Conservation (phyloP, 2,113 vertebrate genomes). For the Columba livia region DNA sequence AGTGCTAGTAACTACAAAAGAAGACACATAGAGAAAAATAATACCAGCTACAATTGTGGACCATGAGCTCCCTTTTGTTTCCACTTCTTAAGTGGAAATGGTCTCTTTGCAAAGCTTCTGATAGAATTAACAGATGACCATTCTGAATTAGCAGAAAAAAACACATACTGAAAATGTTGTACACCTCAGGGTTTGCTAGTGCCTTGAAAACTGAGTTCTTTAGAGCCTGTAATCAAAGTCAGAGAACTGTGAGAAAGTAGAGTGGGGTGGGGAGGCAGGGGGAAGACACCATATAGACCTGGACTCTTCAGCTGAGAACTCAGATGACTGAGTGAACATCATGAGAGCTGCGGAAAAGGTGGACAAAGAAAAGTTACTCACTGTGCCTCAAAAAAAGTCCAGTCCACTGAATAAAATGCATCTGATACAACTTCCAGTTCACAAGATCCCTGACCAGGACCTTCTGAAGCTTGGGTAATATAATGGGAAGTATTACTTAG, state of each 20-base stretch:
- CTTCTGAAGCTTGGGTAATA: neutral
- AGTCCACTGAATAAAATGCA: neutral
- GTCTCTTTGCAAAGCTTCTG: neutral
- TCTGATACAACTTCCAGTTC: neutral
- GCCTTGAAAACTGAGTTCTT: neutral
- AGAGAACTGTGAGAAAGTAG: neutral
- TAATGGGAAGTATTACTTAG: neutral
- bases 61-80: neutral
- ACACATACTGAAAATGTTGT: neutral
- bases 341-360: fast-evolving
- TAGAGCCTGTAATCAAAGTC: neutral
- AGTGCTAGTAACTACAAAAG: neutral
- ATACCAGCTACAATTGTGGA: neutral
- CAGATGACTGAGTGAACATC: neutral
- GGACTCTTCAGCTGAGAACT: neutral
- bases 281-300: neutral
- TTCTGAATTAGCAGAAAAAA: neutral
- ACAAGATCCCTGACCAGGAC: neutral
- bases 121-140: neutral
- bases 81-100: neutral
- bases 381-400: neutral
- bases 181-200: neutral
- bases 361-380: neutral
- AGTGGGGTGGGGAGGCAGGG: too few relatives aligned
- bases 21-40: neutral